Evolutionary conservation across 2,888 invertebrate genomes (phyloP).

Genomic region (Trichopria drosophilae): DNA sequence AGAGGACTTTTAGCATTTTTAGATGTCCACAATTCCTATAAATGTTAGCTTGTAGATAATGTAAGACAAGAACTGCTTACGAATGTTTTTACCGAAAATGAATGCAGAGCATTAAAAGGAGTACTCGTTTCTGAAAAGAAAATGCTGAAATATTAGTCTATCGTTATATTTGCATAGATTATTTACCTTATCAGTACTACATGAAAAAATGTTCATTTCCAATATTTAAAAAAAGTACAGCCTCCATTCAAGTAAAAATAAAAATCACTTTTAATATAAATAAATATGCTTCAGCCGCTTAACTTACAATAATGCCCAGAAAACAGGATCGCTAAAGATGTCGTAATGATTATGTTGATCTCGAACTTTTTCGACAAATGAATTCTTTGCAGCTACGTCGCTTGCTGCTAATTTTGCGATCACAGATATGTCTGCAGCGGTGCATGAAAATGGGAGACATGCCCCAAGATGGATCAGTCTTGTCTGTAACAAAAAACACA

Average conservation of each 20-base stretch:
- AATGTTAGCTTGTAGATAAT: too few relatives aligned
- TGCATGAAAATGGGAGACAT: conserved; percentile 74
- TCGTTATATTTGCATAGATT: too few relatives aligned
- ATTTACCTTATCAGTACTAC: too few relatives aligned
- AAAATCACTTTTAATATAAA: background rate
- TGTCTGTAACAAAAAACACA: conserved; percentile 59
- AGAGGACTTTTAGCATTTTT: too few relatives aligned
- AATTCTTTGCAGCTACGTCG: conserved; percentile 58
- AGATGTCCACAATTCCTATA: too few relatives aligned
- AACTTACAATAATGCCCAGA: conserved; percentile 71
- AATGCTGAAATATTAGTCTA: too few relatives aligned
- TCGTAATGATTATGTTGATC: conserved; percentile 69
- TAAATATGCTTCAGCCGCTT: background rate
- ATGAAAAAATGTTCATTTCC: too few relatives aligned
- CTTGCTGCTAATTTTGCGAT: conserved; percentile 59
- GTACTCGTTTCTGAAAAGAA: too few relatives aligned
- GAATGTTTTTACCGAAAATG: too few relatives aligned
- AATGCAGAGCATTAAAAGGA: too few relatives aligned
- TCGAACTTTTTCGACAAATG: conserved; percentile 65
- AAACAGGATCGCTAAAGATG: conserved; percentile 71
- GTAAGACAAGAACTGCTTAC: too few relatives aligned
- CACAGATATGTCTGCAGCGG: conserved; percentile 64
- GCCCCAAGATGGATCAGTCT: conserved; percentile 74
- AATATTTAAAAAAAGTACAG: background rate
- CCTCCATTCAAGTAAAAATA: background rate